Conservation (phyloP, 2,888 invertebrate genomes). For the Nomada hirtipes region DNA sequence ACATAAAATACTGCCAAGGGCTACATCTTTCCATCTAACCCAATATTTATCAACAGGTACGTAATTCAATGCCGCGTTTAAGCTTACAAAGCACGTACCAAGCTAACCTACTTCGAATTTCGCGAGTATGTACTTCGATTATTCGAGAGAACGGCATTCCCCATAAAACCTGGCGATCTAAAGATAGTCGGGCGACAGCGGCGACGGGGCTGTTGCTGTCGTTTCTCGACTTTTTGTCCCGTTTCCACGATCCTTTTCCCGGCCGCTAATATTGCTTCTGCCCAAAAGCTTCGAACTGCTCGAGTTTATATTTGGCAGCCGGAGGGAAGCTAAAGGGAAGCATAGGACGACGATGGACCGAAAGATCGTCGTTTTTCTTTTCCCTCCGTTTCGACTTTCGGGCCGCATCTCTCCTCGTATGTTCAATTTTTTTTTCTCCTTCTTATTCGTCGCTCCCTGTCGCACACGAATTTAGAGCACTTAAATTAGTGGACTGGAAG, state of each 20-base stretch:
- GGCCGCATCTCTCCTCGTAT: background rate
- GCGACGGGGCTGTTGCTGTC: constrained; percentile 26
- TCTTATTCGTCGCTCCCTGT: constrained; percentile 20
- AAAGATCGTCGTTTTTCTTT: constrained; percentile 41
- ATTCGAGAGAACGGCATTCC: constrained; percentile 25
- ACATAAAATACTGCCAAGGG: background rate
- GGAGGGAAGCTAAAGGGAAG: constrained; percentile 31
- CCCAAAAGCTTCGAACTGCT: constrained; percentile 36
- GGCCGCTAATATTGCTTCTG: constrained; percentile 36
- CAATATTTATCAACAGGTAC: constrained; percentile 2
- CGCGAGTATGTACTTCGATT: constrained; percentile 7
- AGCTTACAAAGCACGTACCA: background rate
- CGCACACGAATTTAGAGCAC: constrained; percentile 75
- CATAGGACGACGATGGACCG: constrained; percentile 1
- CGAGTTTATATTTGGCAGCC: constrained; percentile 70
- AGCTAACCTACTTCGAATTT: constrained; percentile 14
- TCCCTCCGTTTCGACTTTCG: constrained; percentile 22
- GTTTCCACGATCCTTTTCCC: constrained; percentile 50
- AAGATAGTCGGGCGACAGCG: constrained; percentile 46
- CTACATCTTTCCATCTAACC: background rate
- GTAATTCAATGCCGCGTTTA: background rate
- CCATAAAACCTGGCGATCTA: constrained; percentile 46
- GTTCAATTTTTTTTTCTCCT: background rate
- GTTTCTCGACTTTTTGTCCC: constrained; percentile 55
- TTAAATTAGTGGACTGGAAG: constrained; percentile 70